Conservation (phyloP, 2,888 invertebrate genomes). For the Drosophila peninsularis region DNA sequence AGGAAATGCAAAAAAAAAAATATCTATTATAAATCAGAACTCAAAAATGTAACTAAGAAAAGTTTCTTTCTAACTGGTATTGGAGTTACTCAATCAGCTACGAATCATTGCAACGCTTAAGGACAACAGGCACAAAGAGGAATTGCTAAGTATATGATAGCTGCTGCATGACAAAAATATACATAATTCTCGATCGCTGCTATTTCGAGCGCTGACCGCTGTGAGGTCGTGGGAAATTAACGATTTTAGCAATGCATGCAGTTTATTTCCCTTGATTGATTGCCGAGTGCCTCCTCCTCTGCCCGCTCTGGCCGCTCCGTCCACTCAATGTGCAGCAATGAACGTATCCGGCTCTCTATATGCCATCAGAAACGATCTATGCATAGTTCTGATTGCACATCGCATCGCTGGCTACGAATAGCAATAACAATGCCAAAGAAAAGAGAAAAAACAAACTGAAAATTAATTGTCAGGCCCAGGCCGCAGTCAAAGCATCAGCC, state of each 20-base stretch:
- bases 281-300: neutral
- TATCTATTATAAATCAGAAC: slow-evolving; percentile 48
- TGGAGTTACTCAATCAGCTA: neutral
- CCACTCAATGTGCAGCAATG: slow-evolving; percentile 23
- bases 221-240: slow-evolving; percentile 7
- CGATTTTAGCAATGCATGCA: neutral
- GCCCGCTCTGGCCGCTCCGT: neutral
- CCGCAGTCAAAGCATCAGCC: slow-evolving; percentile 27
- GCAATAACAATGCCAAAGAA: slow-evolving; percentile 30
- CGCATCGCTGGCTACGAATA: slow-evolving; percentile 41
- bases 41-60: neutral
- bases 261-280: slow-evolving; percentile 34
- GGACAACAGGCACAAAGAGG: slow-evolving; percentile 3
- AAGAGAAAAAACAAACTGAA: slow-evolving; percentile 21
- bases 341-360: slow-evolving; percentile 34
- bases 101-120: neutral
- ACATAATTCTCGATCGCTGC: neutral
- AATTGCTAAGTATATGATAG: neutral
- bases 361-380: slow-evolving; percentile 26
- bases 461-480: slow-evolving; percentile 60
- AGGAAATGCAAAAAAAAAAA: slow-evolving; percentile 16
- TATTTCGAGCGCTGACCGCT: neutral
- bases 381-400: slow-evolving; percentile 50
- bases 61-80: neutral
- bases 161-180: neutral